A percentile compares a stretch with the other conserved stretches of the same genome.
These are phyloP conservation scores for Eurypyga helias DNA, from an alignment of 2,113 vertebrate genomes.

Conservation along the genomic window DNA sequence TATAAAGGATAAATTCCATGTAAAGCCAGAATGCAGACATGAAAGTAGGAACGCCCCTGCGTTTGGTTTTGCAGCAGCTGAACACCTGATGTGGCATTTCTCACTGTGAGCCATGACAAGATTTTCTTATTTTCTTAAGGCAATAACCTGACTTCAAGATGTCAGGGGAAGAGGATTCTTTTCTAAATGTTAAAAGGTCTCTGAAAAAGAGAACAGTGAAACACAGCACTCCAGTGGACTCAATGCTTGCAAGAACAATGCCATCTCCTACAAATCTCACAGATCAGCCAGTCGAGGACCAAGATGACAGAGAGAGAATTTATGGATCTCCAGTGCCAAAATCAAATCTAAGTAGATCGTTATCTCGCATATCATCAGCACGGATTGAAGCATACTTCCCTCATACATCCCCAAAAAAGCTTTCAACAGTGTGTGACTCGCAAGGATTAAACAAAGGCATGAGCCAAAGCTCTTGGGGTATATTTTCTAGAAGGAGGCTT, in stretches of 20 bases:
- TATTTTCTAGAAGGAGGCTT: slow-evolving; percentile 40
- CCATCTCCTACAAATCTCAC: background rate
- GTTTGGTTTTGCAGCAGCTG: background rate
- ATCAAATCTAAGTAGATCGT: background rate
- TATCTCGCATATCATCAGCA: background rate
- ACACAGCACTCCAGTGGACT: slow-evolving; percentile 61
- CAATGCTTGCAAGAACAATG: background rate
- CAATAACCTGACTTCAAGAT: background rate
- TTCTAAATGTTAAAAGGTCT: slow-evolving; percentile 45
- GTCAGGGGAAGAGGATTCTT: slow-evolving; percentile 56
- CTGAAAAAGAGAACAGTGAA: background rate
- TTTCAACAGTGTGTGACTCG: background rate
- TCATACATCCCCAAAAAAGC: background rate
- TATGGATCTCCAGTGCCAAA: background rate
- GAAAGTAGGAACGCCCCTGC: background rate
- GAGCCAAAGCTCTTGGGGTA: background rate
- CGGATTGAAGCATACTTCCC: background rate
- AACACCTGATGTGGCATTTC: background rate
- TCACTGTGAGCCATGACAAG: background rate
- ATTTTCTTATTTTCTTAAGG: background rate
- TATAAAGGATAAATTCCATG: background rate
- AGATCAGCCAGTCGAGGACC: background rate
- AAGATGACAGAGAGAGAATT: background rate
- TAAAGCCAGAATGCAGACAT: background rate
- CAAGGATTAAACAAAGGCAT: slow-evolving; percentile 2